Conservation (phyloP, 2,797 vertebrate genomes). For the Sebastolobus alascanus region DNA sequence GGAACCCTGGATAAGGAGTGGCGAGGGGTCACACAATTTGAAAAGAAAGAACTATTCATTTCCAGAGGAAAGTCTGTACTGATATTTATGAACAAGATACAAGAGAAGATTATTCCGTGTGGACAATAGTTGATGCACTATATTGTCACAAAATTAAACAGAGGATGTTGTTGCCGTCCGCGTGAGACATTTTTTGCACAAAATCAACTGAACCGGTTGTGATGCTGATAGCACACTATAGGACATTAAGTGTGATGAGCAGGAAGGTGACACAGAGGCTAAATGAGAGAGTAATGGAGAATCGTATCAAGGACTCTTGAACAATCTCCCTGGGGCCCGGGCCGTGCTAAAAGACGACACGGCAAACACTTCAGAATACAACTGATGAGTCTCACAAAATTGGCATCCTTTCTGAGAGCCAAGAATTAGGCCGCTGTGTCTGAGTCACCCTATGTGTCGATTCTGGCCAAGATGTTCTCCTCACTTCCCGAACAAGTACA, state of each 20-base stretch:
- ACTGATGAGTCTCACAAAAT: conserved; percentile 50
- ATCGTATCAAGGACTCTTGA: conserved; percentile 58
- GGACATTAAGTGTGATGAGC: conserved; percentile 51
- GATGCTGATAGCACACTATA: conserved; percentile 26
- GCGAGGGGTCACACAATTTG: conserved; percentile 26
- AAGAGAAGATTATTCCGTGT: background rate
- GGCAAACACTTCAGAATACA: conserved; percentile 51
- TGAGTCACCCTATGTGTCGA: conserved; percentile 33
- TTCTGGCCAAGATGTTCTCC: conserved; percentile 41
- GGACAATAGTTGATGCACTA: background rate
- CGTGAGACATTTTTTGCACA: background rate
- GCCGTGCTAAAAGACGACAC: conserved; percentile 35
- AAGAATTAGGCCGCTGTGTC: conserved; percentile 44
- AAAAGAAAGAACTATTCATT: background rate
- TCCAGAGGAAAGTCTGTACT: background rate
- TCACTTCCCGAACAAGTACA: conserved; percentile 47
- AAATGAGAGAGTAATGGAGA: conserved; percentile 55
- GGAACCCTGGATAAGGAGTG: background rate
- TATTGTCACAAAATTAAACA: background rate
- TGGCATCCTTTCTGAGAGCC: conserved; percentile 41
- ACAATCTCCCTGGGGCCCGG: conserved; percentile 56
- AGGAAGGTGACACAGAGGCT: conserved; percentile 51
- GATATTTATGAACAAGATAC: conserved; percentile 9
- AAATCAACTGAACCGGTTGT: conserved; percentile 25
- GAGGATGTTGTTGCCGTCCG: background rate